phyloP scores from a whole-genome alignment of 1,140 invertebrate species.

The Trachelipus rathkii region DNA sequence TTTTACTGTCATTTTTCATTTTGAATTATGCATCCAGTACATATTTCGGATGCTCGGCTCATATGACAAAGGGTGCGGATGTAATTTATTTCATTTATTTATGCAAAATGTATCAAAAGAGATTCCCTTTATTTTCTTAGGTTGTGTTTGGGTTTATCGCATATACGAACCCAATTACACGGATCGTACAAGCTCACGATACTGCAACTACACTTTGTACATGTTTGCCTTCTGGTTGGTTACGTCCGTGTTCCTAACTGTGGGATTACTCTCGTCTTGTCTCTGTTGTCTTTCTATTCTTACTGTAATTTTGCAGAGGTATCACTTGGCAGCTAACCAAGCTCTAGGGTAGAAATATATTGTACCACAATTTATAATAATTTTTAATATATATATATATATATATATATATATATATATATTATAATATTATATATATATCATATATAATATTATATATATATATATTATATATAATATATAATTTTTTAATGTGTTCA shows the following conservation, averaged over 20 bases:
- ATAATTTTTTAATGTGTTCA: too few species aligned
- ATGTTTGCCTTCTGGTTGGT: conserved; percentile 66
- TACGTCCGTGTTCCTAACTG: conserved; percentile 59
- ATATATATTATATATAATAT: neutral
- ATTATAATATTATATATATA: conserved; percentile 5
- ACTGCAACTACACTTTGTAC: conserved; percentile 64
- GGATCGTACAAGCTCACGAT: conserved; percentile 51
- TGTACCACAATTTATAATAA: neutral
- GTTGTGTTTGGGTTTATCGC: conserved; percentile 64
- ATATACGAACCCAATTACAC: conserved; percentile 62
- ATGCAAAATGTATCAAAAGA: too few species aligned
- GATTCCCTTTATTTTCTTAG: conserved; percentile 46
- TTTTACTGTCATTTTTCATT: too few species aligned
- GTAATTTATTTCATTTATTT: too few species aligned
- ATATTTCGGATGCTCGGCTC: too few species aligned
- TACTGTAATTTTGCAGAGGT: conserved; percentile 53
- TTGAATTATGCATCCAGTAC: too few species aligned
- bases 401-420: neutral
- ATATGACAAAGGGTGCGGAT: too few species aligned
- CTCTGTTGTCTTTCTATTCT: conserved; percentile 58
- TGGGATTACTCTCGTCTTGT: conserved; percentile 56
- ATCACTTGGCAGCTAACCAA: conserved; percentile 10
- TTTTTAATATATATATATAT: neutral
- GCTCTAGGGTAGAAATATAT: conserved; percentile 10
- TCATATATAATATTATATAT: conserved; percentile 5